Base-by-base conservation (phyloP, 1,140 invertebrate genomes). In the Trypoxylus dichotomus region DNA sequence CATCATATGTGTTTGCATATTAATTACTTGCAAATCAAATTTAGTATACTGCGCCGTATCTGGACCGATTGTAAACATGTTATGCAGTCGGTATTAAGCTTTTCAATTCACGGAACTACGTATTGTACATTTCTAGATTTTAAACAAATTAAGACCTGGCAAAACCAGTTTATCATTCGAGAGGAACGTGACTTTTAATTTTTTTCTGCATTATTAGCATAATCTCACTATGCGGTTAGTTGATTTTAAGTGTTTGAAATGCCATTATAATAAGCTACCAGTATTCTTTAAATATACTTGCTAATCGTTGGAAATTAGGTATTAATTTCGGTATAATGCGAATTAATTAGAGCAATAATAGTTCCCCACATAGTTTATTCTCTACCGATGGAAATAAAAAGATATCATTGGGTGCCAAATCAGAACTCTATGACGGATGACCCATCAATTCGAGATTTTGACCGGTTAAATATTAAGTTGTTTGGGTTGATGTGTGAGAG, bases 181-280 rank as follows among this genome's bases (percentile, higher is more conserved):
- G 43, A 47, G 11, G 43, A 47, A 54, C 47, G 47, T 54, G 47
- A 54, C 47, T 54, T 54, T 3, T 8, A 54, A 54, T 54, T 54
- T 54, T 54, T 54, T 54, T n/a, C n/a, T 54, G 13, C 47, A 54
- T 54, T 54, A 54, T 54, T 54, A 54, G 47, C 47, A 54, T 54
- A 54, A 47, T 47, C n/a, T 54, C 19, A 54, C 15, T 54, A 19
- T 15, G 47, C 47, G 19, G 19, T 54, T 54, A 54, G 47, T n/a
- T 54, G 47, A 6, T 19, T 19, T 54, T 54, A 54, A 19, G 19
- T 54, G 19, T 54, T 54, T 19, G 6, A 54, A 54, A 6, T 19
- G 19, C 15, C 47, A 54, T 19, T 15, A 1, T 54, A 54, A 54
- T 54, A n/a, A 6, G 1, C 6, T 54, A 19, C 47, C 15, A 54